Conservation (phyloP, 64 coral and sea anemone genomes). For the Platygyra sinensis region DNA sequence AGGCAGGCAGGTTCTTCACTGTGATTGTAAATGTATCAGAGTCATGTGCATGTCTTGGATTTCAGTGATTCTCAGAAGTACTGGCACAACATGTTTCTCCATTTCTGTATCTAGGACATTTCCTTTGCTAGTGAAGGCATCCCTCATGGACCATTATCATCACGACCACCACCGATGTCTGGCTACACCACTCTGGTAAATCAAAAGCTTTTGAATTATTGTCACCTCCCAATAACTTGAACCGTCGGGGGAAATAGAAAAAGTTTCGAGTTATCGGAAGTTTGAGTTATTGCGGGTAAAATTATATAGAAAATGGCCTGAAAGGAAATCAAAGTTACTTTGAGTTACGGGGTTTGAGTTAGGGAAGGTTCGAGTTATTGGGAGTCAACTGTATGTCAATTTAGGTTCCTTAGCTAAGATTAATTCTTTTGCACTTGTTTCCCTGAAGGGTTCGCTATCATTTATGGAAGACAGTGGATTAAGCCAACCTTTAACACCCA, state of each 20-base stretch:
- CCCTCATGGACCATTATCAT: constrained; percentile 5
- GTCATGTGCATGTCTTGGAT: background rate
- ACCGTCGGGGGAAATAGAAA: too few species aligned
- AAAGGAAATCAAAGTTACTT: too few species aligned
- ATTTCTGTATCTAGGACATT: constrained; percentile 30
- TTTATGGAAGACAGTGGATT: constrained; percentile 59
- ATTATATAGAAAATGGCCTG: too few species aligned
- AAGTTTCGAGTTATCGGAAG: too few species aligned
- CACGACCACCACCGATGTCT: background rate
- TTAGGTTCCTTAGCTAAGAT: too few species aligned
- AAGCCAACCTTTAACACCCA: constrained; percentile 53
- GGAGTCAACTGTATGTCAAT: too few species aligned
- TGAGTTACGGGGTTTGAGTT: too few species aligned
- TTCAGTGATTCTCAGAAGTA: background rate
- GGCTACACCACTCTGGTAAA: constrained; percentile 12
- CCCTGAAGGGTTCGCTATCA: constrained; percentile 51
- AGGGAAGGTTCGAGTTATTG: too few species aligned
- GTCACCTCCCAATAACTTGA: too few species aligned
- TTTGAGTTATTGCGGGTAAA: too few species aligned
- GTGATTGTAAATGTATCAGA: too few species aligned
- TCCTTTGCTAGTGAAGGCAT: constrained; percentile 19
- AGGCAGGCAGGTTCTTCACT: too few species aligned
- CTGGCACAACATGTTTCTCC: background rate
- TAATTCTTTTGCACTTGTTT: background rate
- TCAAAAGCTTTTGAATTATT: background rate